Evolutionary conservation across 2,797 vertebrate genomes (phyloP), one percentile per base, ranked within the genome.

Genomic region (Mionectes olivaceus): DNA sequence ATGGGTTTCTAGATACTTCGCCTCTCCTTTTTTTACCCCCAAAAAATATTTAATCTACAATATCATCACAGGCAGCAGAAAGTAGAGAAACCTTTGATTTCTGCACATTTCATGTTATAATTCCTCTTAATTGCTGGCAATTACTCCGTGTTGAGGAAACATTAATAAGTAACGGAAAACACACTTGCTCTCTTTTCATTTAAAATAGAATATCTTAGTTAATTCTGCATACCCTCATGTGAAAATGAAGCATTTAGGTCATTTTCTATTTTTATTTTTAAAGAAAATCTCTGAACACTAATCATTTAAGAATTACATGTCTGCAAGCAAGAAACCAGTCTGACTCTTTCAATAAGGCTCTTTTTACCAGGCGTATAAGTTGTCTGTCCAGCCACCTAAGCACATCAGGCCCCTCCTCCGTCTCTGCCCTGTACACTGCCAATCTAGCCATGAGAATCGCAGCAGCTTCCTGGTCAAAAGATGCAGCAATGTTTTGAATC

Each of bases 341-440:
- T 53, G n/a, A 70, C 19, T 74, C 56, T 78, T 47, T 55, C 44
- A 44, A 49, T 11, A 25, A 3, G 82, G 50, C 25, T 76, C 27
- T 60, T 80, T 97, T 93, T 97, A 99, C 99, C 99, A 99, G 97
- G 71, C 99, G 97, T 95, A 99, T 99, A 37, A 99, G 99, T 79
- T 99, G 99, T 76, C 99, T 97, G 97, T 99, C 99, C 89, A 99
- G 94, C 99, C 99, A 99, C 13, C 99, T 96, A n/a, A 99, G 98
- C 32, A 99, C 99, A 63, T 99, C 99, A 1, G 99, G 99, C 11
- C 99, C 99, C 93, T 99, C 99, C 95, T 99, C 99, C 2, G 99
- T 99, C 96, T 99, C 99, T 2, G 99, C 99, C 63, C 99, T 98
- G 70, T 99, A 99, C 76, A 99, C 99, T 5, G 99, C 99, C 97